phyloP scores from a whole-genome alignment of 2,113 vertebrate species.

The Redunca redunca region DNA sequence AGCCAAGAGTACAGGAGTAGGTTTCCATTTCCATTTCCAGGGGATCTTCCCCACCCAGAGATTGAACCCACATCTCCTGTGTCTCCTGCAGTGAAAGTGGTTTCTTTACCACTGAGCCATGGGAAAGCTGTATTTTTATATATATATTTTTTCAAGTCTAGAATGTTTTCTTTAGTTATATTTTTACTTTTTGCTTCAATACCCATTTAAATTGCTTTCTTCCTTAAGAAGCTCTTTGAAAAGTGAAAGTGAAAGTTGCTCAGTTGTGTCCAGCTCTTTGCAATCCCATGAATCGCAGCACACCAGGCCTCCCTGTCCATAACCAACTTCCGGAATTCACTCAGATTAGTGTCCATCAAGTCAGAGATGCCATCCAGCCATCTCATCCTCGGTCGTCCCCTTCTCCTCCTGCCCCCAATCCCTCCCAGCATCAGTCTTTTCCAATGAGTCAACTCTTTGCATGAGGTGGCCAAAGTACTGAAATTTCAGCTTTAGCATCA shows the following conservation, averaged over 20 bases:
- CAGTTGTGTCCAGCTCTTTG: neutral
- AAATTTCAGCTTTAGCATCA: too few species aligned
- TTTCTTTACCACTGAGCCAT: neutral
- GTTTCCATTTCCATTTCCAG: neutral
- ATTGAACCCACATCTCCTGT: neutral
- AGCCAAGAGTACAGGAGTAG: neutral
- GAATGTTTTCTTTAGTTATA: constrained; percentile 7
- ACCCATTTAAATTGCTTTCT: neutral
- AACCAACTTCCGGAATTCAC: too few species aligned
- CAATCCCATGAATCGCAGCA: neutral
- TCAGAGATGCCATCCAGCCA: too few species aligned
- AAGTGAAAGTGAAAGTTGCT: neutral
- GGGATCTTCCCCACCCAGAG: neutral
- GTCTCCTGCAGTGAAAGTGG: neutral
- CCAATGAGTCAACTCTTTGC: too few species aligned
- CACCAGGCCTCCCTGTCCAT: too few species aligned
- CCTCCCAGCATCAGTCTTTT: too few species aligned
- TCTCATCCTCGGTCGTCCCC: too few species aligned
- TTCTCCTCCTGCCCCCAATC: too few species aligned
- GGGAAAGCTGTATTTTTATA: neutral
- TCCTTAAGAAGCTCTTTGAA: neutral
- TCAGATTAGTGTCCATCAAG: too few species aligned
- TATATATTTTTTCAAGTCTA: neutral
- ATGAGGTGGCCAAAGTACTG: too few species aligned
- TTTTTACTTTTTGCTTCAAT: neutral